Conservation (phyloP, 1,140 invertebrate species). For the Zaprionus africanus region DNA sequence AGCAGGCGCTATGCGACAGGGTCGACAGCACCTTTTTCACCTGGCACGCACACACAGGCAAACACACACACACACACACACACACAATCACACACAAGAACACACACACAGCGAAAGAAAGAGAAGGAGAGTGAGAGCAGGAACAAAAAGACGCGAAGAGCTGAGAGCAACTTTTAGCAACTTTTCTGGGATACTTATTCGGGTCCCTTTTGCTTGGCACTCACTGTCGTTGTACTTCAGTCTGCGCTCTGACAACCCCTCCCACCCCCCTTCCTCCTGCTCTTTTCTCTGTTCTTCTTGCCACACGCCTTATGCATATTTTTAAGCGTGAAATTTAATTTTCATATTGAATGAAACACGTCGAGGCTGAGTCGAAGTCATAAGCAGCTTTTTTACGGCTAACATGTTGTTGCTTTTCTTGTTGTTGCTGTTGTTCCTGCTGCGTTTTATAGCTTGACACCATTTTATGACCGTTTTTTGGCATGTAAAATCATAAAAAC, state of each 20-base stretch:
- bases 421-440: slow-evolving; percentile 6
- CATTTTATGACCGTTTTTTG: slow-evolving; percentile 33
- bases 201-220: slow-evolving; percentile 10
- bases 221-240: neutral
- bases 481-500: slow-evolving; percentile 28
- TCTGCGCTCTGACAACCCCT: too few relatives aligned
- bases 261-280: neutral
- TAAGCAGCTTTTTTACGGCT: slow-evolving; percentile 29
- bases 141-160: slow-evolving; percentile 1
- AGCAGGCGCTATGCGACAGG: slow-evolving; percentile 41
- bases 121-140: neutral
- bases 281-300: slow-evolving; percentile 6
- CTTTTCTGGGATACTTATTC: slow-evolving; percentile 10
- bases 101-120: neutral
- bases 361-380: slow-evolving; percentile 17
- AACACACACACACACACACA: neutral
- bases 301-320: slow-evolving; percentile 31
- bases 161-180: slow-evolving; percentile 21
- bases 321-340: slow-evolving; percentile 48
- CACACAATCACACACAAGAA: neutral
- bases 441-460: slow-evolving; percentile 38
- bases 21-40: slow-evolving; percentile 26
- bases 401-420: slow-evolving; percentile 11
- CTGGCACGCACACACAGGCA: slow-evolving; percentile 13
- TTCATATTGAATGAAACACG: slow-evolving; percentile 46